Evolutionary conservation across 2,888 invertebrate species (phyloP), one percentile per base, ranked within the genome.

Genomic region (Sarcophaga carnaria): DNA sequence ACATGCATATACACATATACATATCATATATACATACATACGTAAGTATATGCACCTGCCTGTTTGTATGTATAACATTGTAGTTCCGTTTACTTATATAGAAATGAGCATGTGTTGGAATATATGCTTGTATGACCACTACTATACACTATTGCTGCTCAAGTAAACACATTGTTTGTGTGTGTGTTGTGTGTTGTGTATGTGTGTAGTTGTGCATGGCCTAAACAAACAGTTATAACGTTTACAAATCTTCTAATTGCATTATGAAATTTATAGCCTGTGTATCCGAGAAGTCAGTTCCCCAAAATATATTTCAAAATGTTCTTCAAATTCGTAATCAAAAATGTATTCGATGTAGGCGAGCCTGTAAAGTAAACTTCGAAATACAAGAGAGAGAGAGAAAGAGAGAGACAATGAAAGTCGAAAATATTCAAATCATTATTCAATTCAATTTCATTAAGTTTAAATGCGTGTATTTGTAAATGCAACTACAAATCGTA

Each of bases 211-310:
- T 37, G 0, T 37, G 37, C 37, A 37, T 37, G 20, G 62, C 49
- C 66, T 80, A 11, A 72, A 77, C 45, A 80, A 47, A 49, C 64
- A 45, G 37, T 80, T 69, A 78, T 86, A 88, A 83, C 79, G 80
- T 86, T 81, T 81, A 86, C 86, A 88, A 83, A 86, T 83, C 88
- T 86, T 76, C 82, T 84, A 88, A 88, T 82, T 84, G 81, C 88
- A 71, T 86, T 86, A 79, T 86, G 86, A 88, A 88, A 86, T 88
- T 83, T 88, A 88, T 88, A 84, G 86, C 72, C 81, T 83, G 69
- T 83, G 66, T 27, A 78, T 69, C 64, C 70, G 70, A 75, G 75
- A 72, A 83, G 80, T 80, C 80, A 80, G 22, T 14, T 20, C 11
- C 8, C 14, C 4, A 60, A 60, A 12, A 37, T 14, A 54, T 20